Evolutionary conservation across 1,140 invertebrate genomes (phyloP).

Genomic region (Drosophila murphyi): DNA sequence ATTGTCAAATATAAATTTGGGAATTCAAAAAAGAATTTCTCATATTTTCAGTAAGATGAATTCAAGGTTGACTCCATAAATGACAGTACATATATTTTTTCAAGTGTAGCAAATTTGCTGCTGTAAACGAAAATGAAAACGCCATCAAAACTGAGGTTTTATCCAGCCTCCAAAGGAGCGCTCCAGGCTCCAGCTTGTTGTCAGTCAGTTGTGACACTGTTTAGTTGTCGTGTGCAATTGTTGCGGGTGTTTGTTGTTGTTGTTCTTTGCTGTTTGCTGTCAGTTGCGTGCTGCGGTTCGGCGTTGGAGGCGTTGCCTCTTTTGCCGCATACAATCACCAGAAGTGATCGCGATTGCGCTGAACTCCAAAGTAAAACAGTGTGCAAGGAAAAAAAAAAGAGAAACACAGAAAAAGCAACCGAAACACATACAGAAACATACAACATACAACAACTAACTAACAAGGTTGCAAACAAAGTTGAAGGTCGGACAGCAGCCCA

Average conservation of each 20-base stretch:
- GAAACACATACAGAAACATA: slow-evolving; percentile 25
- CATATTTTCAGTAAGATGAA: too few relatives aligned
- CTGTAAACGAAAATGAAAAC: slow-evolving; percentile 43
- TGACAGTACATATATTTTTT: not conserved
- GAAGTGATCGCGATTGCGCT: slow-evolving; percentile 79
- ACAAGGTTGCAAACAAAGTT: slow-evolving; percentile 64
- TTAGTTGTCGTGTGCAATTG: slow-evolving; percentile 43
- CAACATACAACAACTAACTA: slow-evolving; percentile 41
- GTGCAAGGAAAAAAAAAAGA: slow-evolving; percentile 15
- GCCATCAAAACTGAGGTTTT: not conserved
- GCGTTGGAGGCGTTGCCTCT: slow-evolving; percentile 75
- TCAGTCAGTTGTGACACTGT: slow-evolving; percentile 49
- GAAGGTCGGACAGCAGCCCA: slow-evolving; percentile 53
- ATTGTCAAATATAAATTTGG: too few relatives aligned
- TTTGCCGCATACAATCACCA: slow-evolving; percentile 64
- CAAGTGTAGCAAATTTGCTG: slow-evolving; percentile 62
- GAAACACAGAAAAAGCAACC: slow-evolving; percentile 22
- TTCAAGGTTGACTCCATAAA: too few relatives aligned
- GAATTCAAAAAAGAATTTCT: too few relatives aligned
- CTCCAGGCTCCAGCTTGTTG: slow-evolving; percentile 27
- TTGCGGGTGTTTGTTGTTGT: slow-evolving; percentile 35
- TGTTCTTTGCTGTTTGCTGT: slow-evolving; percentile 46
- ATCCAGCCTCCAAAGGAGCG: slow-evolving; percentile 1
- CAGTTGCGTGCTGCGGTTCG: slow-evolving; percentile 68
- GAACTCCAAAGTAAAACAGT: slow-evolving; percentile 59